phyloP scores from a whole-genome alignment of 64 coral and sea anemone genomes.

The Acropora tenuis region DNA sequence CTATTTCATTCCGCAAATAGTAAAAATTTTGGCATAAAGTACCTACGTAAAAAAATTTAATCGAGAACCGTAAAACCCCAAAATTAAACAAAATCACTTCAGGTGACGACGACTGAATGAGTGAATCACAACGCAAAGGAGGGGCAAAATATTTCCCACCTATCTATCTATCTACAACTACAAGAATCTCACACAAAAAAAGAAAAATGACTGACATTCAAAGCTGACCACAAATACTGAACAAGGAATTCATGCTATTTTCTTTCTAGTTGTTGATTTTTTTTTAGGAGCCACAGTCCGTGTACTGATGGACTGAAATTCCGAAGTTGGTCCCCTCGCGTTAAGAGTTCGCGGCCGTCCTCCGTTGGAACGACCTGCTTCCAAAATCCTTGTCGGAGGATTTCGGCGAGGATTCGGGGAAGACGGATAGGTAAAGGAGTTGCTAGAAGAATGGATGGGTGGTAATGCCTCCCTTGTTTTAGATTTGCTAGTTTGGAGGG shows the following conservation, averaged over 20 bases:
- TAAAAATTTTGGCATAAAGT: no score
- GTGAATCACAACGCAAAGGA: no score
- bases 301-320: background rate
- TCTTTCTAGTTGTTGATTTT: constrained; percentile 14
- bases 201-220: background rate
- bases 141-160: no score
- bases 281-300: background rate
- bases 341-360: background rate
- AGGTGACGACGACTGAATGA: no score
- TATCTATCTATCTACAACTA: no score
- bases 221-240: background rate
- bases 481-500: background rate
- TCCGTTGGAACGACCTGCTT: background rate
- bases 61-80: no score
- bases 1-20: no score
- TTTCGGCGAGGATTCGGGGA: constrained; percentile 11
- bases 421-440: background rate
- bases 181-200: no score
- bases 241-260: constrained; percentile 1
- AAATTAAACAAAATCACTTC: no score
- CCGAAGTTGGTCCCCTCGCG: background rate
- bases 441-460: background rate
- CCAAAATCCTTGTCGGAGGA: background rate
- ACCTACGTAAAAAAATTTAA: no score
- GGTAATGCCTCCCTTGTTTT: background rate